Evolutionary conservation across 2,113 vertebrate species (phyloP).

Genomic region (Polyodon spathula): DNA sequence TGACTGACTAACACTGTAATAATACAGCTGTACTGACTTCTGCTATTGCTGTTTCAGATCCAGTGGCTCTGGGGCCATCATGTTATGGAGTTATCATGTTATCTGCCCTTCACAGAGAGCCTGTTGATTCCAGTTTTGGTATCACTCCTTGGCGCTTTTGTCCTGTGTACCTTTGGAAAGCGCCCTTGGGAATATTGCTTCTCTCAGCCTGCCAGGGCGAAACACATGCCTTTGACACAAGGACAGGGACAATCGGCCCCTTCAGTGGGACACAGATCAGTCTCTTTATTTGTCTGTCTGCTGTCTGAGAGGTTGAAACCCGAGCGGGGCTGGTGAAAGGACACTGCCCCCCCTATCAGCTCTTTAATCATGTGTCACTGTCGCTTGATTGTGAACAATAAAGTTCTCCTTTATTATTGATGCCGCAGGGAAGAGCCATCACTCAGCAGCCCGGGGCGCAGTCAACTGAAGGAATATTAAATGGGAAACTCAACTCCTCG

Average conservation of each 20-base stretch:
- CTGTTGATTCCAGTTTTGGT: slow-evolving; percentile 28
- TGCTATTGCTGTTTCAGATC: too few relatives aligned
- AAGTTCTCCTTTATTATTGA: slow-evolving; percentile 73
- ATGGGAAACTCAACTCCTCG: slow-evolving; percentile 52
- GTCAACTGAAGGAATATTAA: slow-evolving; percentile 61
- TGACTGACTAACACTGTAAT: too few relatives aligned
- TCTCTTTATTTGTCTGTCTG: slow-evolving; percentile 40
- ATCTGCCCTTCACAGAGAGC: slow-evolving; percentile 30
- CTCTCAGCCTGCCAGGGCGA: slow-evolving; percentile 46
- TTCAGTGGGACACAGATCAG: slow-evolving; percentile 41
- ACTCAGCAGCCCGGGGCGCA: slow-evolving; percentile 48
- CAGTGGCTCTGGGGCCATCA: too few relatives aligned
- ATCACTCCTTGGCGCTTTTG: slow-evolving; percentile 36
- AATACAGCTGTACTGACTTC: too few relatives aligned
- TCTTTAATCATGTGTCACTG: slow-evolving; percentile 48
- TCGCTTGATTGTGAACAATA: slow-evolving; percentile 54
- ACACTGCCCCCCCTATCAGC: slow-evolving; percentile 29
- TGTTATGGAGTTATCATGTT: too few relatives aligned
- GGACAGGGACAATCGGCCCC: slow-evolving; percentile 50
- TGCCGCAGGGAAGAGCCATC: slow-evolving; percentile 55
- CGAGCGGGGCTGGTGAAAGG: slow-evolving; percentile 54
- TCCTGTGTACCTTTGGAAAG: slow-evolving; percentile 36
- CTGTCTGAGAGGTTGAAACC: slow-evolving; percentile 54
- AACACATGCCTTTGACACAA: slow-evolving; percentile 34
- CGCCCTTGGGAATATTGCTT: slow-evolving; percentile 45